Evolutionary conservation across 2,797 vertebrate genomes (phyloP).

Genomic region (Urosaurus nigricauda): DNA sequence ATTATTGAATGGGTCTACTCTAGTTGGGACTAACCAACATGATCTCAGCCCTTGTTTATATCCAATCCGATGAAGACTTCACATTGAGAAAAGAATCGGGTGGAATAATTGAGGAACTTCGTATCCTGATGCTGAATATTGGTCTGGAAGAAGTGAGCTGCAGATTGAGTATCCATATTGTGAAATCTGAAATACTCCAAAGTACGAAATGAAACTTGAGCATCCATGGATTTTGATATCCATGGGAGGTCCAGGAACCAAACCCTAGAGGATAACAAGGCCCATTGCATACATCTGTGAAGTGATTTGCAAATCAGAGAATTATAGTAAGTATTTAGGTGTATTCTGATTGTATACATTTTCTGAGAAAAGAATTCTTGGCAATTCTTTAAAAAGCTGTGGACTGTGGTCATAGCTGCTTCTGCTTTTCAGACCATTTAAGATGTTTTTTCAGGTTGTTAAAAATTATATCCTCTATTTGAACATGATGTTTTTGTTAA

Average conservation of each 20-base stretch:
- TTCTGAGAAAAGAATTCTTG: not conserved
- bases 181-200: no score
- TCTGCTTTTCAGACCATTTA: not conserved
- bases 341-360: not conserved
- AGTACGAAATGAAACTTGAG: no score
- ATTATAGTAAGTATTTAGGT: not conserved
- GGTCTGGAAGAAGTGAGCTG: not conserved
- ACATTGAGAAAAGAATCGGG: not conserved
- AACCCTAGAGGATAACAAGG: not conserved
- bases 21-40: no score
- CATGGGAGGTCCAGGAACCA: no score
- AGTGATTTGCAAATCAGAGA: not conserved
- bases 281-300: not conserved
- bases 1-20: no score
- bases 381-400: not conserved
- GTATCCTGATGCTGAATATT: not conserved
- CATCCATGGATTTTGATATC: no score
- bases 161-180: no score
- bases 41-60: not conserved
- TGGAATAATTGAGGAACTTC: not conserved
- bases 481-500: not conserved
- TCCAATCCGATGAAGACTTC: not conserved
- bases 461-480: not conserved
- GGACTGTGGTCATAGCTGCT: not conserved
- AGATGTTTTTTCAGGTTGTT: not conserved